These are phyloP conservation scores for Trisateles emortualis DNA, from an alignment of 2,888 invertebrate genomes.

Conservation along the genomic window DNA sequence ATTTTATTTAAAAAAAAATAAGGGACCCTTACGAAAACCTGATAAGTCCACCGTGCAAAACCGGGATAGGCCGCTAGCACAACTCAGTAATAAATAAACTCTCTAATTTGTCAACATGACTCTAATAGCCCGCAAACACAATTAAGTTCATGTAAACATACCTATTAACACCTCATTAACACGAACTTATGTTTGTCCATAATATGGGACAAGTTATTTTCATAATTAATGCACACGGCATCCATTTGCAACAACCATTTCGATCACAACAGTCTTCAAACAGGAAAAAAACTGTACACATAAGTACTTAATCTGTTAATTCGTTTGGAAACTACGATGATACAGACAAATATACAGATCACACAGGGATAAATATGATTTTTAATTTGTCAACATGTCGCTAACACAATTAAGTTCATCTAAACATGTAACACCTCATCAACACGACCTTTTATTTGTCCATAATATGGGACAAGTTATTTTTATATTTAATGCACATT, in stretches of 20 bases:
- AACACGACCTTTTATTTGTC: neutral
- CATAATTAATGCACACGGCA: slow-evolving; percentile 47
- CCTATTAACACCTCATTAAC: slow-evolving; percentile 1
- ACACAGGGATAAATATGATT: neutral
- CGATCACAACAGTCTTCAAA: too few species aligned
- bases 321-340: too few species aligned
- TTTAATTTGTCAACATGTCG: slow-evolving; percentile 14
- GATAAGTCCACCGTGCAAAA: too few species aligned
- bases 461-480: neutral
- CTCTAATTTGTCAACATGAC: slow-evolving; percentile 13
- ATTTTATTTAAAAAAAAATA: too few species aligned
- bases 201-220: slow-evolving; percentile 34
- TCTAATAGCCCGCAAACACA: slow-evolving; percentile 9
- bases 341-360: too few species aligned
- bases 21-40: too few species aligned
- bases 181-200: slow-evolving; percentile 1
- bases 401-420: slow-evolving; percentile 3
- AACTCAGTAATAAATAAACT: neutral
- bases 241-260: slow-evolving; percentile 25
- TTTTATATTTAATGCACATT: slow-evolving; percentile 2
- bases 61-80: too few species aligned
- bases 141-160: neutral
- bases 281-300: too few species aligned
- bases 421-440: slow-evolving; percentile 3
- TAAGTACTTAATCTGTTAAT: too few species aligned